Percentiles rank a stretch among this genome's conserved stretches.
Conservation (phyloP, 2,797 vertebrate species). For the Aphelocoma californica region DNA sequence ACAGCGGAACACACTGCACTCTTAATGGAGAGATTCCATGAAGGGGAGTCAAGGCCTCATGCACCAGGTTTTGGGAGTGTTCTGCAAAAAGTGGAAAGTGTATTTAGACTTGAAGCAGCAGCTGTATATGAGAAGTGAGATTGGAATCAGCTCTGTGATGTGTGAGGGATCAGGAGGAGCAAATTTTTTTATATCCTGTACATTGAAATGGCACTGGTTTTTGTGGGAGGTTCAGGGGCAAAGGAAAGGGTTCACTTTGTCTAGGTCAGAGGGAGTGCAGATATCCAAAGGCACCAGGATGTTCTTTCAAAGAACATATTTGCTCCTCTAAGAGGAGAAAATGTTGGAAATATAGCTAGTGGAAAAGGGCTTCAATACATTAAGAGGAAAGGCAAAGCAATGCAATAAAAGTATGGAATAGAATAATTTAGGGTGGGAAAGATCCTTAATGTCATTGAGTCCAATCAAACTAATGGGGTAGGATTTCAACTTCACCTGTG, state of each 20-base stretch:
- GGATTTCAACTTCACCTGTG: background rate
- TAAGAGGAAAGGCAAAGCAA: background rate
- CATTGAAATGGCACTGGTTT: background rate
- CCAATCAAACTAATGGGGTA: background rate
- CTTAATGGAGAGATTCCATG: background rate
- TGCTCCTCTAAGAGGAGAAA: background rate
- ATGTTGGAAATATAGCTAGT: accelerated
- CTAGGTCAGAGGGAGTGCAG: background rate
- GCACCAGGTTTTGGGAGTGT: background rate
- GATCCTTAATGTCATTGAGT: background rate
- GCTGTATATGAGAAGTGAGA: background rate
- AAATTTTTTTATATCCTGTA: background rate
- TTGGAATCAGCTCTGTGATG: background rate
- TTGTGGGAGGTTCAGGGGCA: background rate
- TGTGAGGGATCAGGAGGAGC: background rate
- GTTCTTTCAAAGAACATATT: background rate
- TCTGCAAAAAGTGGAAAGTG: background rate
- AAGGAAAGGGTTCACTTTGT: background rate
- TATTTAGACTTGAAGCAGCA: background rate
- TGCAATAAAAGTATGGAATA: background rate
- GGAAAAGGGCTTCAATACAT: background rate
- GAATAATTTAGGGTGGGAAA: background rate
- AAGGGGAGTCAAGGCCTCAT: background rate
- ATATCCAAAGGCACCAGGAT: background rate
- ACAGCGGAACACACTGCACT: background rate